Conservation (phyloP, 1,140 invertebrate genomes). For the Drosophila athabasca region DNA sequence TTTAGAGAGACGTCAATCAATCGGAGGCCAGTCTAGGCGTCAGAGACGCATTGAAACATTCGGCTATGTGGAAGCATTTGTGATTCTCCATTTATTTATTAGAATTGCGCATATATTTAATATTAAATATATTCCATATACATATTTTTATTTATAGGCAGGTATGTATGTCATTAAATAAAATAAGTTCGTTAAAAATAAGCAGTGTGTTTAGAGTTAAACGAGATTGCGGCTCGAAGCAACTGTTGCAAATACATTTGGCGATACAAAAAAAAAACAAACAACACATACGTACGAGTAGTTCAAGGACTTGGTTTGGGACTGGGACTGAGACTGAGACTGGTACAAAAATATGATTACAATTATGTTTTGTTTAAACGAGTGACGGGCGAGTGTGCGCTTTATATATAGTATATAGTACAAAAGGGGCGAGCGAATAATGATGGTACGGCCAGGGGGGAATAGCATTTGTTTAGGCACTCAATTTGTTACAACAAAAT, state of each 20-base stretch:
- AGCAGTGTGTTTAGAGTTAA: conserved; percentile 63
- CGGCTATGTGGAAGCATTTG: conserved; percentile 65
- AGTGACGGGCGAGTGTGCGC: conserved; percentile 45
- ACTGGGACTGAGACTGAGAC: conserved; percentile 7
- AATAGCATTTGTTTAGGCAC: conserved; percentile 59
- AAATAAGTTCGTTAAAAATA: conserved; percentile 74
- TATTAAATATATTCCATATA: conserved; percentile 60
- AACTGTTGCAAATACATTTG: conserved; percentile 48
- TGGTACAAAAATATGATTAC: conserved; percentile 45
- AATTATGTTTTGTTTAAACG: conserved; percentile 42
- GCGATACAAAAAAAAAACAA: conserved; percentile 40
- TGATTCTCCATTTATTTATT: conserved; percentile 75
- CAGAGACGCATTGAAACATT: conserved; percentile 35
- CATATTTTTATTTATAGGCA: conserved; percentile 47
- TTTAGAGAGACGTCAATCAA: conserved; percentile 16
- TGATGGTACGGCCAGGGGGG: conserved; percentile 5
- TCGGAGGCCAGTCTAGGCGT: not conserved
- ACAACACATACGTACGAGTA: conserved; percentile 37
- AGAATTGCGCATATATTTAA: conserved; percentile 73
- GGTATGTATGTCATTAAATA: conserved; percentile 58
- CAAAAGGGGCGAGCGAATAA: conserved; percentile 11
- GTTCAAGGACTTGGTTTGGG: conserved; percentile 4
- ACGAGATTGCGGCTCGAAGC: conserved; percentile 56
- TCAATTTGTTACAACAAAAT: conserved; percentile 46
- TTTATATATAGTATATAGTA: conserved; percentile 26